Conservation (phyloP, 2,888 invertebrate genomes). For the Latrodectus hesperus region DNA sequence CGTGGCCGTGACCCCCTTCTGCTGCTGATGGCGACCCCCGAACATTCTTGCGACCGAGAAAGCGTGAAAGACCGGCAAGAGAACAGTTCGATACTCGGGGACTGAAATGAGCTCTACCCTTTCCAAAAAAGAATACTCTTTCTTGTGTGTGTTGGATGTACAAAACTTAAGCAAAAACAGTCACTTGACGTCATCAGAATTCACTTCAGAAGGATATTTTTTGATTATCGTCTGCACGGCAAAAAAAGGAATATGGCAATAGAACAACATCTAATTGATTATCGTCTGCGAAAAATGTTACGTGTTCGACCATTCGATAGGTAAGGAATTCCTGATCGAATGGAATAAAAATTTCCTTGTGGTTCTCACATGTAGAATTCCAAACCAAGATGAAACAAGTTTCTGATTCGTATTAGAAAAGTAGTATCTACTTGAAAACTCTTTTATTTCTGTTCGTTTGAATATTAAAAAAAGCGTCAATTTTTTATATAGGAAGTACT, state of each 20-base stretch:
- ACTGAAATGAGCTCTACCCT: not conserved
- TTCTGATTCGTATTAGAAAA: not conserved
- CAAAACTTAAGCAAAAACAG: not conserved
- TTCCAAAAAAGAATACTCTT: not conserved
- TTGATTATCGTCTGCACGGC: not conserved
- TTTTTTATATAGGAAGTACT: too few relatives aligned
- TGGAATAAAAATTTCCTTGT: not conserved
- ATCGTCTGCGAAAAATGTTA: not conserved
- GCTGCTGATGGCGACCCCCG: slow-evolving; percentile 5
- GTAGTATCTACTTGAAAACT: too few relatives aligned
- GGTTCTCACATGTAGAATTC: not conserved
- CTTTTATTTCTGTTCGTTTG: too few relatives aligned
- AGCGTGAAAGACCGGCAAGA: slow-evolving; percentile 2
- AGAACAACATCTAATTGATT: not conserved
- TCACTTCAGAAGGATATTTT: not conserved
- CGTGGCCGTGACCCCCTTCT: slow-evolving; percentile 2
- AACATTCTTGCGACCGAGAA: not conserved
- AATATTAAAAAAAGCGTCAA: too few relatives aligned
- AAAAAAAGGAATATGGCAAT: not conserved
- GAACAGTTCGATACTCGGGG: slow-evolving; percentile 5
- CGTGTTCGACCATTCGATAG: not conserved
- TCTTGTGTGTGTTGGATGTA: not conserved
- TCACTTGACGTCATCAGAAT: not conserved
- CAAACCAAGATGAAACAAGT: not conserved
- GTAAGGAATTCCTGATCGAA: not conserved